Base-by-base conservation (phyloP, 2,888 invertebrate genomes). In the Villa cingulata region DNA sequence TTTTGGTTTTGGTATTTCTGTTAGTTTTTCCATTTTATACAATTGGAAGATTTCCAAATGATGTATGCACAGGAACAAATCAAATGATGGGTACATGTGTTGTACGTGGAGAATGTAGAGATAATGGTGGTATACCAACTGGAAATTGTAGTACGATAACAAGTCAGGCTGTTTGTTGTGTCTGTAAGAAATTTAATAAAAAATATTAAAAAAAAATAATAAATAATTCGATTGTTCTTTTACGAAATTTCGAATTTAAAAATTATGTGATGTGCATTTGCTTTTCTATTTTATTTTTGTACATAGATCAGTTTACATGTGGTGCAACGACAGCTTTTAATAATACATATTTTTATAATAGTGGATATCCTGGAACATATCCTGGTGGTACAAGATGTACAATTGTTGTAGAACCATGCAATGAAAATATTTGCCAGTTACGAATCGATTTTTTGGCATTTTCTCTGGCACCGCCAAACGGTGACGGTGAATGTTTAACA, bases 341-440 rank as follows among this genome's bases (percentile, higher is more conserved):
- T 63, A 86, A 86, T 59, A 88, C 89, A 0, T 88, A 89, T 62
- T 90, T 89, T 65, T 77, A 78, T 14, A 90, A 85, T 61, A 80
- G 81, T 0, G 78, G 77, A 3, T 88, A 82, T 67, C 88, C 88
- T 0, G 73, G 75, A 1, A 75, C 82, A 0, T 82, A 78, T 59
- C 67, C 75, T 1, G 83, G 82, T 1, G 83, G 82, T 1, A 74
- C 75, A 29, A 56, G 62, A 2, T 90, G 89, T 61, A 74, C 76
- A 4, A 76, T 88, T 56, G 78, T 79, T 12, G 76, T 90, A 2
- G 74, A 76, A 55, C 78, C 82, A 43, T 81, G 83, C 58, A 81
- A 80, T 62, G 74, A 59, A 0, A 54, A 53, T 20, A 61, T 66
- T 48, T 71, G 71, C 39, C 71, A 87, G 78, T 69, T 87, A 16